Base-by-base conservation (phyloP, 2,888 invertebrate species). In the Nemurella pictetii region DNA sequence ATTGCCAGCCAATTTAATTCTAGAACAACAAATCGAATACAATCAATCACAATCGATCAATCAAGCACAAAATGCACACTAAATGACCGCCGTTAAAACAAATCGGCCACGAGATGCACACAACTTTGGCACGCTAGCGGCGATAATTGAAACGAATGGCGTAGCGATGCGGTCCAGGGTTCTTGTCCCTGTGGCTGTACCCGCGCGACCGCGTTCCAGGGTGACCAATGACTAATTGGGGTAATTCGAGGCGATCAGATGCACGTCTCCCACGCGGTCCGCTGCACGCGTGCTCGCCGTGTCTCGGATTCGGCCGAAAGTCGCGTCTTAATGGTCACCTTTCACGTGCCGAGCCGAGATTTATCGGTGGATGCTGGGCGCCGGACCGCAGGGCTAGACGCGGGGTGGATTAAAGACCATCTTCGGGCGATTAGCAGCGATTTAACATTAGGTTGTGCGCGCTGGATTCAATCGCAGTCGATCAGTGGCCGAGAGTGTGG, bases 321-420 rank as follows among this genome's bases (percentile, higher is more conserved):
- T n/a, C 35, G 12, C 35, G 35, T 74, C 74, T 25, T 75, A 75
- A 75, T 75, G 75, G 75, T 75, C 75, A 75, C 75, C 75, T 75
- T 75, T 75, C 75, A 75, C 75, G 75, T 28, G 28, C 28, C 75
- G 75, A 0, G 26, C 26, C 7, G 7, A n/a, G 75, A 75, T 75
- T 75, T 75, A 75, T 75, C 28, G 75, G 12, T n/a, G 26, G 4
- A 20, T 75, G 3, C 55, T 2, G 20, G 55, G 20, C 55, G 20
- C 55, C 55, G 55, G 55, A 3, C 32, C n/a, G n/a, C n/a, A n/a
- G n/a, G n/a, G 55, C 1, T 55, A 12, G 55, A 55, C 1, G 9
- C 15, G 12, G 55, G 55, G 55, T 55, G 55, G 55, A 2, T 55
- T 20, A n/a, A n/a, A n/a, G n/a, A 20, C 55, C 20, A 55, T 55